These are phyloP conservation scores for Elachura formosa DNA, from an alignment of 2,113 vertebrate species.

Conservation along the genomic window DNA sequence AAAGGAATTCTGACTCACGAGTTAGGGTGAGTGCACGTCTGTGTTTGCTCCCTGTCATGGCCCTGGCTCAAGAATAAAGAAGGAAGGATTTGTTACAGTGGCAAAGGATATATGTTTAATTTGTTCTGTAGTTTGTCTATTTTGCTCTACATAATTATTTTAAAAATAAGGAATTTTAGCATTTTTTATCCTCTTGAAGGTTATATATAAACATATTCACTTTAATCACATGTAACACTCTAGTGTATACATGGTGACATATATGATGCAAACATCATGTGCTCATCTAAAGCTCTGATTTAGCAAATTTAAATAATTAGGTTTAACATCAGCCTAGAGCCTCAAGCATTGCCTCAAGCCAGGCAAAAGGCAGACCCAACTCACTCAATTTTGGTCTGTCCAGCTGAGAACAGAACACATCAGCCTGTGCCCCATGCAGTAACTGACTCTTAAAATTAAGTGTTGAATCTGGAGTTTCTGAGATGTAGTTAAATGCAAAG, in stretches of 20 bases:
- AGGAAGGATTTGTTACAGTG: background rate
- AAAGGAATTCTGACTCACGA: background rate
- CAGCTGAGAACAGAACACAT: background rate
- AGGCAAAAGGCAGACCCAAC: background rate
- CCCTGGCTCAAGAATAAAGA: background rate
- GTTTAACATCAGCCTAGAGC: background rate
- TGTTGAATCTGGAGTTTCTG: background rate
- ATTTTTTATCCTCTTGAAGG: background rate
- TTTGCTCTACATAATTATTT: background rate
- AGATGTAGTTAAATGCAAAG: background rate
- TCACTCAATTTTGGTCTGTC: background rate
- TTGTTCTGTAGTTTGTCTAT: background rate
- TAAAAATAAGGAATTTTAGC: background rate
- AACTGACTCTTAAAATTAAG: background rate
- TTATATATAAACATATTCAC: background rate
- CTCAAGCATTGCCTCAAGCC: background rate
- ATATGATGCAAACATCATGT: background rate
- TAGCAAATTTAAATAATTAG: background rate
- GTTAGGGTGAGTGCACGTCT: slow-evolving; percentile 63
- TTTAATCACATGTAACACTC: background rate
- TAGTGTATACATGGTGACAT: too few species aligned
- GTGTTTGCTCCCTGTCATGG: background rate
- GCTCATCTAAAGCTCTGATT: background rate
- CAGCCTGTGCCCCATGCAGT: background rate
- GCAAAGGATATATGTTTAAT: background rate